Evolutionary conservation across 2,797 vertebrate genomes (phyloP).

Genomic region (Pitangus sulphuratus): DNA sequence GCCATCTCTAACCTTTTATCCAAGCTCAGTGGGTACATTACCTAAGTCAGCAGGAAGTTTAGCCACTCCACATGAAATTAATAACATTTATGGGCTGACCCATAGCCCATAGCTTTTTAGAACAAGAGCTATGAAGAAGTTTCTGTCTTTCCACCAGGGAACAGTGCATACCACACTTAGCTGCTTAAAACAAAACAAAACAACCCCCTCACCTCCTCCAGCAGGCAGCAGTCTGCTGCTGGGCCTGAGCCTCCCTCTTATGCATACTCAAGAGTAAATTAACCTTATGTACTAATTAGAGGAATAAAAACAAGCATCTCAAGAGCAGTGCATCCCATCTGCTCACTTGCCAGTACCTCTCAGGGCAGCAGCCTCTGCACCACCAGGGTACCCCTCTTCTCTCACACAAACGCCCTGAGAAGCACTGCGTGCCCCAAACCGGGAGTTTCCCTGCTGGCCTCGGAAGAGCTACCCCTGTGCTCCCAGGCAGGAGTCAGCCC

Average conservation of each 20-base stretch:
- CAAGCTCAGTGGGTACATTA: slow-evolving; percentile 45
- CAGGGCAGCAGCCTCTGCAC: neutral
- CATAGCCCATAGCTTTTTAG: neutral
- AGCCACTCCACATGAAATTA: slow-evolving; percentile 43
- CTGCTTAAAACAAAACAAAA: neutral
- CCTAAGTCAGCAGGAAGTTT: slow-evolving; percentile 58
- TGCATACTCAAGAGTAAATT: neutral
- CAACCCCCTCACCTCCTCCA: neutral
- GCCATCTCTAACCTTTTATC: slow-evolving; percentile 59
- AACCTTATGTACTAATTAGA: slow-evolving; percentile 3
- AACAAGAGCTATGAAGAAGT: neutral
- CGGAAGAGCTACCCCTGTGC: rapidly evolving
- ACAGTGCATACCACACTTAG: neutral
- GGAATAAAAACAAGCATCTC: neutral
- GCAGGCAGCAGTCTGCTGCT: neutral
- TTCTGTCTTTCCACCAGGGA: neutral
- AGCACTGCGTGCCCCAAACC: rapidly evolving
- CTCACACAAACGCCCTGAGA: rapidly evolving
- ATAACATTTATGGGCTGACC: slow-evolving; percentile 27
- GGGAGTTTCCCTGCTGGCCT: neutral
- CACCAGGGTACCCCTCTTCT: neutral
- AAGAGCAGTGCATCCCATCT: neutral
- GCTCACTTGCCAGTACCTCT: neutral
- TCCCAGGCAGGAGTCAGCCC: neutral
- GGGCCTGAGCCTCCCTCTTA: neutral